phyloP scores from a whole-genome alignment of 2,113 vertebrate species.

The Megaptera novaeangliae region DNA sequence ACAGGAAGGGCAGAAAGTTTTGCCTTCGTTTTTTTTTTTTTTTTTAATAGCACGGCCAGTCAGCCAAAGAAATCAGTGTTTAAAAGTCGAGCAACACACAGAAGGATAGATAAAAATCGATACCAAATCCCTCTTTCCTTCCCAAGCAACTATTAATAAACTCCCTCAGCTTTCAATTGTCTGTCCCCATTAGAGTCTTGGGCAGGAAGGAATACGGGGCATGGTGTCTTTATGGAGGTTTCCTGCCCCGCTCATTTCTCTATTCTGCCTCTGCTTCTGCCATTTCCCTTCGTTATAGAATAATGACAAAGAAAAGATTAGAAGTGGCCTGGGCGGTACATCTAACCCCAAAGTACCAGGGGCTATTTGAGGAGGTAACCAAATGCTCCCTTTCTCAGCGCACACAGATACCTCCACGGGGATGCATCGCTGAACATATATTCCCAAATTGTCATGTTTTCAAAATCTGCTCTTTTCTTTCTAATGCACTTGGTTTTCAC shows the following conservation, averaged over 20 bases:
- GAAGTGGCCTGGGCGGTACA: background rate
- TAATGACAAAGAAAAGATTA: background rate
- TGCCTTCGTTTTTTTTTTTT: constrained; percentile 27
- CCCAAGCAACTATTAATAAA: constrained; percentile 51
- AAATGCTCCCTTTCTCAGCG: background rate
- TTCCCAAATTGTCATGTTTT: background rate
- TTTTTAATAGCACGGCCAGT: constrained; percentile 35
- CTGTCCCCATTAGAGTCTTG: background rate
- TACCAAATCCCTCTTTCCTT: constrained; percentile 36
- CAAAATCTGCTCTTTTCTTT: background rate
- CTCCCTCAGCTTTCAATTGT: background rate
- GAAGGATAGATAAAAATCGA: constrained; percentile 42
- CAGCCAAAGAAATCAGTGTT: constrained; percentile 47
- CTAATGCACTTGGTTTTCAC: background rate
- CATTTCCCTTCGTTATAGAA: background rate
- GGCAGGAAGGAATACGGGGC: background rate
- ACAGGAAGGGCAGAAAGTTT: constrained; percentile 24
- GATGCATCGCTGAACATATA: background rate
- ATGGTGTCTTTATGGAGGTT: background rate
- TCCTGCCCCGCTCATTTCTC: background rate
- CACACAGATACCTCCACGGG: background rate
- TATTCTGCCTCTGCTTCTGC: background rate
- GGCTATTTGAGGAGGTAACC: background rate
- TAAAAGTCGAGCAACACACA: constrained; percentile 17
- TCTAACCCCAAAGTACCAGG: background rate